Base-by-base conservation (phyloP, 2,113 vertebrate species). In the Neogale vison region DNA sequence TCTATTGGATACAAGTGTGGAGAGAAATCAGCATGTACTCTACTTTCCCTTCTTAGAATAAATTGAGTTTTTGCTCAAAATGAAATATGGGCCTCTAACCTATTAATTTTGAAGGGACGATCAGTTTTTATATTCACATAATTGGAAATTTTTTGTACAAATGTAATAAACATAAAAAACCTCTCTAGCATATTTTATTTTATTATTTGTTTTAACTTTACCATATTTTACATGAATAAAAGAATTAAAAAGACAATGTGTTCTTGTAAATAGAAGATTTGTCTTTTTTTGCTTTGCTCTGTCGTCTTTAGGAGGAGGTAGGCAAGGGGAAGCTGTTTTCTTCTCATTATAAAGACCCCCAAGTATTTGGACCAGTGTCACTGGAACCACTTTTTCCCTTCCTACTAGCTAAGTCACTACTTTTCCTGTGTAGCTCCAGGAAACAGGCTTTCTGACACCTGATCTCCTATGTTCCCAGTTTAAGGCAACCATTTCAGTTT, bases 401-500 rank as follows among this genome's bases (percentile, higher is more conserved):
- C 45, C 5, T 36, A 6, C 34, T 39, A 84, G 29, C n/a, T 23
- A 71, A 65, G 15, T 63, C 65, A 23, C 13, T 55, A 31, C 0
- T 21, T 86, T 47, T 79, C 74, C n/a, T 71, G 11, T 0, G 39
- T 17, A 45, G 8, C 61, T 39, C 11, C 39, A 55, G 74, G 34
- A 77, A 93, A 69, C 6, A 74, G 34, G 11, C 26, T 93, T 89
- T 90, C 57, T 90, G 83, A 96, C 39, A 80, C 26, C 42, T 0
- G 1, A 21, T 92, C 87, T 88, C 23, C 14, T n/a, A 4, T 55
- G 21, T 90, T 57, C 34, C 42, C 85, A 39, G 81, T 88, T 31
- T 92, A 92, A 95, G 36, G 76, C 79, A 61, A 90, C 47, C 92
- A 42, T 67, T 95, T 96, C 82, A 69, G 34, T 92, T 97, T 96